Conservation (phyloP, 2,888 invertebrate genomes). For the Rutpela maculata region DNA sequence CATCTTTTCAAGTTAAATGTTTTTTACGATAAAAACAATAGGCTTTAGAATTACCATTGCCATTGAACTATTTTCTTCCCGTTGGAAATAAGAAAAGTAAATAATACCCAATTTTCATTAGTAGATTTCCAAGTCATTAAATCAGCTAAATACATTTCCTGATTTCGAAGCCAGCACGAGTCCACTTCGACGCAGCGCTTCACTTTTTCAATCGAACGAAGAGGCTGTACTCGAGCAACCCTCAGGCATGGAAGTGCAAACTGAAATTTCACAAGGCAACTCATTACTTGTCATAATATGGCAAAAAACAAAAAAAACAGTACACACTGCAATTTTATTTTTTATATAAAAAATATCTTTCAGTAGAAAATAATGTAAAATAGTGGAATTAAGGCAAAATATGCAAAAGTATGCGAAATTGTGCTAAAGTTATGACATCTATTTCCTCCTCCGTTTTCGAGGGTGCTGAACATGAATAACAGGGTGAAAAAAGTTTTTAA, state of each 20-base stretch:
- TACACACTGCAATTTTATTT: neutral
- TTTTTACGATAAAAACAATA: neutral
- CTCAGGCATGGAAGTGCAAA: conserved; percentile 4
- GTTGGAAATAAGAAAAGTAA: conserved; percentile 46
- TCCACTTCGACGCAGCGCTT: conserved; percentile 53
- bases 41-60: neutral
- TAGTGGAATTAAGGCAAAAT: too few relatives aligned
- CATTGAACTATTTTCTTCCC: neutral
- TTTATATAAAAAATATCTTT: neutral
- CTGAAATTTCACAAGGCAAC: neutral
- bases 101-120: conserved; percentile 61
- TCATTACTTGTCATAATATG: neutral
- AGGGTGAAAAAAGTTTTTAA: too few relatives aligned
- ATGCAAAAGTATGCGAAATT: too few relatives aligned
- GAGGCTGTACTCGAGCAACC: conserved; percentile 32
- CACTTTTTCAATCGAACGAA: conserved; percentile 47
- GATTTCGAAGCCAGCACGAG: conserved; percentile 54
- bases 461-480: too few relatives aligned
- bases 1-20: neutral
- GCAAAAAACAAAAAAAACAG: too few relatives aligned
- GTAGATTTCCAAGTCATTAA: conserved; percentile 56
- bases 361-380: too few relatives aligned
- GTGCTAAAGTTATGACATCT: too few relatives aligned
- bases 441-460: too few relatives aligned
- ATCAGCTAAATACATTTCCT: conserved; percentile 57